Evolutionary conservation across 2,888 invertebrate genomes (phyloP).

Genomic region (Lucinisca nassula): DNA sequence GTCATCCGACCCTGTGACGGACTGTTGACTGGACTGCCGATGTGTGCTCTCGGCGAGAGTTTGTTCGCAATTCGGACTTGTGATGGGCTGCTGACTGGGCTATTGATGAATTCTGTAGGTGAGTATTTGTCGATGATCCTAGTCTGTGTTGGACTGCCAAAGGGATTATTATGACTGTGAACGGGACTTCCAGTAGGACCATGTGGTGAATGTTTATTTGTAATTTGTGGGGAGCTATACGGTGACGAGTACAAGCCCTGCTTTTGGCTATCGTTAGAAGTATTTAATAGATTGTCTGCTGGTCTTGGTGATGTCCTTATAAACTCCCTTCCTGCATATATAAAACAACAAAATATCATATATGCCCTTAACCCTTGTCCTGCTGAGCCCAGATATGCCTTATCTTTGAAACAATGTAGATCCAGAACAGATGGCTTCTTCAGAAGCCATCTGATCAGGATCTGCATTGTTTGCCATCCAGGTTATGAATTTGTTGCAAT

Average conservation of each 20-base stretch:
- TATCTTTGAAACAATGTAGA: no score
- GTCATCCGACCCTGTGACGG: conserved; percentile 67
- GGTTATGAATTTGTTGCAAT: no score
- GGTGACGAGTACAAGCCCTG: conserved; percentile 30
- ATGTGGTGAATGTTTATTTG: background rate
- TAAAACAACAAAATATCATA: no score
- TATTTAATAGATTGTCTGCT: conserved; percentile 83
- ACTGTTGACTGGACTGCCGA: conserved; percentile 52
- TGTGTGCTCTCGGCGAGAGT: conserved; percentile 43
- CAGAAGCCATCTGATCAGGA: no score
- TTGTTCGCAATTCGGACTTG: conserved; percentile 39
- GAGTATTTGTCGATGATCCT: background rate
- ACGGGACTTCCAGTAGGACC: background rate
- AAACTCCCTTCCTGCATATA: conserved; percentile 72
- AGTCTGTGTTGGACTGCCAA: background rate
- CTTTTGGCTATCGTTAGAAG: conserved; percentile 68
- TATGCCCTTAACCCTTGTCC: no score
- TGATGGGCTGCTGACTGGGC: conserved; percentile 41
- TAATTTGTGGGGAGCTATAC: conserved; percentile 35
- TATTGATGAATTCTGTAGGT: background rate
- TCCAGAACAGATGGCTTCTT: no score
- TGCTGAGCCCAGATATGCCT: no score
- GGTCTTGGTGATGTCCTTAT: conserved; percentile 81
- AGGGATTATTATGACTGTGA: background rate
- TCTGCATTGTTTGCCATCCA: no score